Evolutionary conservation across 2,113 vertebrate genomes (phyloP).

Genomic region (Rhodinocichla rosea): DNA sequence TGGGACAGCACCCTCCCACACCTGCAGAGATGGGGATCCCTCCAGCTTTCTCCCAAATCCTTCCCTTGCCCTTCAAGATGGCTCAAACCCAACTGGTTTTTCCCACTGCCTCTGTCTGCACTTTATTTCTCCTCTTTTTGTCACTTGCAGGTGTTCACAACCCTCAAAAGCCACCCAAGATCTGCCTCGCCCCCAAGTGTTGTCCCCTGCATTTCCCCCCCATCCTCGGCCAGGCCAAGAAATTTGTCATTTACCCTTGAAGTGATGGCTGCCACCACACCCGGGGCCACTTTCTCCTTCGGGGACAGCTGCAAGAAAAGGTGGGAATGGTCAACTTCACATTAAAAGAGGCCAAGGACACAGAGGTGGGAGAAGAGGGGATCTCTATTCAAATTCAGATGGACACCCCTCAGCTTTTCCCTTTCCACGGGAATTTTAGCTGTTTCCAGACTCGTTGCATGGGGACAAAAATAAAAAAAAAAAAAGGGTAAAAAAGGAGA

Average conservation of each 20-base stretch:
- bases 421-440: conserved; percentile 60
- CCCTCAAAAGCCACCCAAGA: neutral
- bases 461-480: neutral
- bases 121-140: neutral
- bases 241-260: conserved; percentile 65
- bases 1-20: neutral
- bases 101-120: rapidly evolving
- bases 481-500: neutral
- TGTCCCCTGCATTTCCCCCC: neutral
- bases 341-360: neutral
- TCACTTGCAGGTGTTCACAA: rapidly evolving
- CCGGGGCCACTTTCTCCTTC: conserved; percentile 53
- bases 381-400: conserved; percentile 65
- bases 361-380: conserved; percentile 28
- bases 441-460: neutral
- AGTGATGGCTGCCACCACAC: conserved; percentile 56
- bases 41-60: neutral
- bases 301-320: conserved; percentile 52
- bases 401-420: neutral
- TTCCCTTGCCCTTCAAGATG: rapidly evolving
- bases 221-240: neutral
- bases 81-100: neutral
- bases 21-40: neutral
- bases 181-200: neutral
- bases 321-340: conserved; percentile 33